Evolutionary conservation across 2,113 vertebrate species (phyloP).

Genomic region (Callionymus lyra): DNA sequence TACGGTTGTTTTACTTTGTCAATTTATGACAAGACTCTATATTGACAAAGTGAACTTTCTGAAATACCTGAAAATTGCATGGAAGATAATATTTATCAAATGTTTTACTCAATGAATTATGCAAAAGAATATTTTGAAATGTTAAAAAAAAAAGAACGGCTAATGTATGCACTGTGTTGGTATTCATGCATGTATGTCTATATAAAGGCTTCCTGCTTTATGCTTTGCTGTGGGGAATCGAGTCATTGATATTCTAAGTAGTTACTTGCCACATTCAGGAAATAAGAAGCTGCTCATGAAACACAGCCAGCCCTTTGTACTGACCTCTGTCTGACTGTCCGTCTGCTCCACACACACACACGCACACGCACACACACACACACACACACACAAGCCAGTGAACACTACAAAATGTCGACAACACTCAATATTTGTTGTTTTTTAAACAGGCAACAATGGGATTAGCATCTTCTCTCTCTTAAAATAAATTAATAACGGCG

Average conservation of each 20-base stretch:
- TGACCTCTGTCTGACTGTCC: slow-evolving; percentile 12
- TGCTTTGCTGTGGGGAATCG: slow-evolving; percentile 22
- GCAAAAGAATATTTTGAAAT: no score
- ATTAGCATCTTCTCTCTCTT: slow-evolving; percentile 26
- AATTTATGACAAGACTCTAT: no score
- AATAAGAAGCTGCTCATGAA: slow-evolving; percentile 60
- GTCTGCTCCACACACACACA: slow-evolving; percentile 11
- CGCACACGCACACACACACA: slow-evolving; percentile 2
- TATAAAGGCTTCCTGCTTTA: no score
- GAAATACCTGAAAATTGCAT: no score
- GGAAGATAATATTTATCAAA: no score
- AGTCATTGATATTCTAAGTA: slow-evolving; percentile 63
- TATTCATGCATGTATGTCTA: no score
- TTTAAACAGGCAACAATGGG: slow-evolving; percentile 26
- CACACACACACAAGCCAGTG: not conserved
- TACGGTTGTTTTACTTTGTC: no score
- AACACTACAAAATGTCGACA: not conserved
- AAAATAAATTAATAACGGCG: slow-evolving; percentile 8
- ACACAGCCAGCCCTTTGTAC: slow-evolving; percentile 58
- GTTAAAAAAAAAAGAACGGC: no score
- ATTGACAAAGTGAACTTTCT: no score
- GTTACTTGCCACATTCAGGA: slow-evolving; percentile 58
- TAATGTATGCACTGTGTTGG: no score
- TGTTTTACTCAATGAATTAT: no score
- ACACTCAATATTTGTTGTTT: slow-evolving; percentile 40